A percentile compares a stretch with the other conserved stretches of the same genome.
These are phyloP conservation scores for Xerus inauris DNA, from an alignment of 2,113 vertebrate species.

Conservation along the genomic window DNA sequence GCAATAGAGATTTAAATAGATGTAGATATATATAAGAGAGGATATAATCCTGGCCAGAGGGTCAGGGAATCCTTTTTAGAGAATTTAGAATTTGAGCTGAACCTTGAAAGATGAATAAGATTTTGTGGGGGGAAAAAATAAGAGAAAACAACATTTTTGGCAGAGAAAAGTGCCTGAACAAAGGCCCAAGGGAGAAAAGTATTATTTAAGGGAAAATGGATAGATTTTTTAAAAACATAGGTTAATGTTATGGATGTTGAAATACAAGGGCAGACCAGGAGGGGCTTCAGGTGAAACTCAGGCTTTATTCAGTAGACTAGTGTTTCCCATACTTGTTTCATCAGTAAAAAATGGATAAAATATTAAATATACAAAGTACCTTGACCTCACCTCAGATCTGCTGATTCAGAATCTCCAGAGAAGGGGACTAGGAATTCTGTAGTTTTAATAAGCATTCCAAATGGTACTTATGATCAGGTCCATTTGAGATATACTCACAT, in stretches of 20 bases:
- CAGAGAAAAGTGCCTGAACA: neutral
- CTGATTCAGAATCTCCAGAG: neutral
- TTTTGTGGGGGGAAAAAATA: neutral
- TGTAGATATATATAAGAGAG: neutral
- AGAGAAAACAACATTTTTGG: neutral
- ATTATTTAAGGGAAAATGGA: neutral
- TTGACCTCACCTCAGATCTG: neutral
- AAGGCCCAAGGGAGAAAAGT: neutral
- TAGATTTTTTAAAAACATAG: slow-evolving; percentile 24
- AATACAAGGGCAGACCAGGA: neutral
- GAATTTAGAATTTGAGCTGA: slow-evolving; percentile 42
- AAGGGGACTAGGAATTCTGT: neutral
- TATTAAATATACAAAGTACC: slow-evolving; percentile 31
- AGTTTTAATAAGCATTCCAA: neutral
- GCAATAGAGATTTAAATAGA: neutral
- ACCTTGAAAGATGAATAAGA: neutral
- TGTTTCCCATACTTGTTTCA: slow-evolving; percentile 32
- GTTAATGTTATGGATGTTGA: slow-evolving; percentile 18
- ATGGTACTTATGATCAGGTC: neutral
- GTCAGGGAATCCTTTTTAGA: neutral
- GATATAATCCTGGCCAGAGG: neutral
- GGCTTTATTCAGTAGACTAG: neutral
- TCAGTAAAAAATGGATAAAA: neutral
- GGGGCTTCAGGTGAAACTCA: neutral
- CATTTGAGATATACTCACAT: slow-evolving; percentile 28